A percentile compares a stretch with the other conserved stretches of the same genome.
phyloP scores from a whole-genome alignment of 2,888 invertebrate species.

The Thecophora atra region DNA sequence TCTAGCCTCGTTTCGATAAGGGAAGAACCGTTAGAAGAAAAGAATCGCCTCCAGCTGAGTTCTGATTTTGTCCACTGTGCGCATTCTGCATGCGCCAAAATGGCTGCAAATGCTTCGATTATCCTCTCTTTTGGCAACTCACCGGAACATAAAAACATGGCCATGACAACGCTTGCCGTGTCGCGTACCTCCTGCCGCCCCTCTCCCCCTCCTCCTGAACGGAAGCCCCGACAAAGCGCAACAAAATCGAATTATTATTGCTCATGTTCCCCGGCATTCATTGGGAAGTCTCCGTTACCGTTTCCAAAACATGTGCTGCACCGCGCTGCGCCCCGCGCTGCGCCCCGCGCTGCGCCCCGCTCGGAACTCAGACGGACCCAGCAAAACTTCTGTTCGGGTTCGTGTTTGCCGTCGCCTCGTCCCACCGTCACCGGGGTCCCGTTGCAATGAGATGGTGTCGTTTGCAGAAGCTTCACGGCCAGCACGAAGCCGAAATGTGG shows the following conservation, averaged over 20 bases:
- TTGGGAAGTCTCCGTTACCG: constrained; percentile 8
- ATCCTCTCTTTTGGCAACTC: constrained; percentile 20
- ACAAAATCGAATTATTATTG: constrained; percentile 37
- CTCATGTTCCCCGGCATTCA: constrained; percentile 29
- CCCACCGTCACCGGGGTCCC: too few relatives aligned
- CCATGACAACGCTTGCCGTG: constrained; percentile 33
- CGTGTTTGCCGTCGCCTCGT: too few relatives aligned
- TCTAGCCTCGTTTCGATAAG: not conserved
- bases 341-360: too few relatives aligned
- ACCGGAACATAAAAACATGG: constrained; percentile 26
- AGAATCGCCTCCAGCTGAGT: not conserved
- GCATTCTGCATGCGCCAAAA: not conserved
- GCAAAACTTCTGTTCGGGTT: not conserved
- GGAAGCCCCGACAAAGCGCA: constrained; percentile 12
- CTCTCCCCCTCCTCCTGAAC: not conserved
- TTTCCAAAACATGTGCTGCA: constrained; percentile 23
- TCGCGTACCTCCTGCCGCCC: not conserved
- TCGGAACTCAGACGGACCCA: not conserved
- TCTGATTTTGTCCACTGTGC: not conserved
- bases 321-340: too few relatives aligned
- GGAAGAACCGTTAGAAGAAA: not conserved
- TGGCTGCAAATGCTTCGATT: constrained; percentile 17
- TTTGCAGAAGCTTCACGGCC: not conserved
- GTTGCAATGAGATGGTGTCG: not conserved
- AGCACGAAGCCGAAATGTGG: not conserved